Evolutionary conservation across 2,888 invertebrate species (phyloP), one percentile per base, ranked within the genome.

Genomic region (Ochropacha duplaris): DNA sequence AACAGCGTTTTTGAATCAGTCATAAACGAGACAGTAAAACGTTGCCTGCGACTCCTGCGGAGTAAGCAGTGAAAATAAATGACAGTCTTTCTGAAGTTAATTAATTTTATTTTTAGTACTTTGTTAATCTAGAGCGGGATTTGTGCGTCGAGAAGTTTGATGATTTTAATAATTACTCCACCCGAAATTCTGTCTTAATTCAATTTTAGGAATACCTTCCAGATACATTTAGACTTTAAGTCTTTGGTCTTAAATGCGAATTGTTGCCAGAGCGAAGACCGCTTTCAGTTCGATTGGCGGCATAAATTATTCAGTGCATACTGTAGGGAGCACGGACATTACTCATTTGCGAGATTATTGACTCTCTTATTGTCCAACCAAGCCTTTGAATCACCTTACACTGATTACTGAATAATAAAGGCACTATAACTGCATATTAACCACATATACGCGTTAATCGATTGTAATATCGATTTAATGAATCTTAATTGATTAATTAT

Each of bases 281-380:
- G 75, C 79, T 82, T 78, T 80, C 76, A 78, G 73, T 71, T 65
- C 67, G 76, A 84, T 81, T 82, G 81, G 66, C 61, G 65, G 65
- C 63, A 80, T 85, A 77, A 79, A 84, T 83, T 80, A 85, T 83
- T 82, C 79, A 78, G 68, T 57, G 57, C 19, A 52, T 57, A 59
- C 64, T 61, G 60, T 49, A 58, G 64, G 60, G 67, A 59, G 64
- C 58, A 60, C 16, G 59, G 68, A 65, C 71, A 72, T 74, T 75
- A 79, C 79, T 79, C 78, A 78, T 79, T 77, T 73, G 69, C 61
- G 59, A 63, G 73, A 76, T 76, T 78, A 75, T 76, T 74, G 68
- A 71, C 57, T 61, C 69, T 51, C 65, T 66, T 62, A 62, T 64
- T 72, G 66, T 62, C 60, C 51, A 44, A 49, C 34, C 62, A n/a